These are phyloP conservation scores for Cyphomyrus discorhynchus DNA, from an alignment of 2,113 vertebrate species.

Conservation along the genomic window DNA sequence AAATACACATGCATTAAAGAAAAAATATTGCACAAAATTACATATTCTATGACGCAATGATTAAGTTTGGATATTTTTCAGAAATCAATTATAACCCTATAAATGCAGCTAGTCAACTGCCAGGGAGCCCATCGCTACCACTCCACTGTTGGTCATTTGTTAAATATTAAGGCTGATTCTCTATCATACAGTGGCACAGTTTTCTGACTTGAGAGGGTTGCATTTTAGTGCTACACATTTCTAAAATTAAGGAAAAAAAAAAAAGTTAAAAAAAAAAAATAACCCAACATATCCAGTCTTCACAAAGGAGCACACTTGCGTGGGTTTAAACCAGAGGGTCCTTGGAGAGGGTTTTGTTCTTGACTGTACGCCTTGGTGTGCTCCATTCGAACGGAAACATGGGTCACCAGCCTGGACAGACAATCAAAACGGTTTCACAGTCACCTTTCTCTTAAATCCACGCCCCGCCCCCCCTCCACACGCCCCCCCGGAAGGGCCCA, in stretches of 20 bases:
- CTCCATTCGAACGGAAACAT: neutral
- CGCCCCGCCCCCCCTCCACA: neutral
- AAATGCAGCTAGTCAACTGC: conserved; percentile 29
- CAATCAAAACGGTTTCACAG: neutral
- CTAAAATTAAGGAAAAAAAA: conserved; percentile 12
- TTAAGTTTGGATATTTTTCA: conserved; percentile 54
- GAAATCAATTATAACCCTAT: conserved; percentile 30
- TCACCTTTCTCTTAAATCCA: neutral
- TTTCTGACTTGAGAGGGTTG: conserved; percentile 46
- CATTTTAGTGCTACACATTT: conserved; percentile 44
- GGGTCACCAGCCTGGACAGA: neutral
- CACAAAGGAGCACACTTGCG: neutral
- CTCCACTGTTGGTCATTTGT: conserved; percentile 47
- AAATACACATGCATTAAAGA: conserved; percentile 85
- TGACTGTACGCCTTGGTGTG: conserved; percentile 26
- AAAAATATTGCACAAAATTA: conserved; percentile 96
- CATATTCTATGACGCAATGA: conserved; percentile 56
- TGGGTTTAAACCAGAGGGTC: conserved; percentile 33
- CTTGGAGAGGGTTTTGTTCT: conserved; percentile 52
- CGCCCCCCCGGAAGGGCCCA: neutral
- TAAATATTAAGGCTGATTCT: conserved; percentile 59
- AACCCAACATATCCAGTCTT: conserved; percentile 15
- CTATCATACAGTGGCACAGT: conserved; percentile 53
- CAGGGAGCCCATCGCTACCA: conserved; percentile 40
- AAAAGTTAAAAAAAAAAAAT: neutral